Evolutionary conservation across 2,113 vertebrate species (phyloP).

Genomic region (Scalopus aquaticus): DNA sequence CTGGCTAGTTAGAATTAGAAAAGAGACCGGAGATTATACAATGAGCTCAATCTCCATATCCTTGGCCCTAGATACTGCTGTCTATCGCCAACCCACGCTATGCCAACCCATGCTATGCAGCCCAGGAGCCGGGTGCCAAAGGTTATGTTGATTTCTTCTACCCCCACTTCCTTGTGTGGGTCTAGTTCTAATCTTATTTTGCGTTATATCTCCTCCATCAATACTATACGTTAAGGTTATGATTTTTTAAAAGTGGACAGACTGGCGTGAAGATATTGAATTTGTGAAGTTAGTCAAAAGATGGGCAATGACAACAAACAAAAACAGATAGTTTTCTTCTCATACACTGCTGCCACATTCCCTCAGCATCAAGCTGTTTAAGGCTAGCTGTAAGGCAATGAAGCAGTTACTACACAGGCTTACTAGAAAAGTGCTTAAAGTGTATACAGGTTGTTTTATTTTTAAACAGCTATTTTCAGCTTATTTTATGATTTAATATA

Average conservation of each 20-base stretch:
- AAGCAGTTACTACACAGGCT: background rate
- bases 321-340: background rate
- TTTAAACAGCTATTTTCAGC: background rate
- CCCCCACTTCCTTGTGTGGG: too few relatives aligned
- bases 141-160: too few relatives aligned
- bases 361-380: background rate
- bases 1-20: too few relatives aligned
- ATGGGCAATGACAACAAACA: too few relatives aligned
- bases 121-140: too few relatives aligned
- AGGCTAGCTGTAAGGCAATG: background rate
- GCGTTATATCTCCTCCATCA: too few relatives aligned
- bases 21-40: too few relatives aligned
- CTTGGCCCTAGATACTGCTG: too few relatives aligned
- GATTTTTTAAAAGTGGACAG: background rate
- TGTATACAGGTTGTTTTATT: background rate
- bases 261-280: background rate
- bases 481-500: conserved; percentile 17
- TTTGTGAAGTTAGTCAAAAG: background rate
- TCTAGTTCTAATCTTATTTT: too few relatives aligned
- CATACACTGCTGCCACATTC: background rate
- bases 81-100: too few relatives aligned
- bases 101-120: too few relatives aligned
- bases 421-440: conserved; percentile 30
- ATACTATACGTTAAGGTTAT: background rate
- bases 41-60: too few relatives aligned